Conservation (phyloP, 2,888 invertebrate genomes). For the Mesorhabditis sp. region DNA sequence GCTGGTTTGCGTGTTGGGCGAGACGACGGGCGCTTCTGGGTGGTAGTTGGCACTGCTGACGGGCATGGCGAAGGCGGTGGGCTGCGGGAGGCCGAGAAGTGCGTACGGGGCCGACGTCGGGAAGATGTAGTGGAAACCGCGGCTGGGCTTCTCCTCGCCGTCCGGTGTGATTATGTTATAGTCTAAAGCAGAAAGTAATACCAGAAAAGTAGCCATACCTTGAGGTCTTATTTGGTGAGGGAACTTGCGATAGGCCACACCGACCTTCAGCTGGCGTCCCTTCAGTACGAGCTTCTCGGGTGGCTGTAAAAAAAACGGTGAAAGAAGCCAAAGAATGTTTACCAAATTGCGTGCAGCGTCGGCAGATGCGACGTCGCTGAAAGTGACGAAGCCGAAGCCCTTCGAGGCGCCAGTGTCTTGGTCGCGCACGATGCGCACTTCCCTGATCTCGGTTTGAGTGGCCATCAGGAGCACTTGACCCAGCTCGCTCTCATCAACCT, state of each 20-base stretch:
- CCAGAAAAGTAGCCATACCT: neutral
- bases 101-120: neutral
- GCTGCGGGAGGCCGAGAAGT: neutral
- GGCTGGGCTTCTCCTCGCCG: neutral
- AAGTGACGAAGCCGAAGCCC: neutral
- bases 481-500: no score
- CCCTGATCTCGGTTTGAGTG: neutral
- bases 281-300: neutral
- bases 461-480: no score
- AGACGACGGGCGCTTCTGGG: no score
- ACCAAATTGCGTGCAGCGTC: conserved; percentile 2
- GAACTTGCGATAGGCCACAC: neutral
- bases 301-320: no score
- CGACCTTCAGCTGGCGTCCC: conserved; percentile 4
- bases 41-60: no score
- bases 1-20: no score
- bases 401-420: neutral
- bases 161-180: neutral
- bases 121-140: neutral
- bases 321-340: conserved; percentile 1
- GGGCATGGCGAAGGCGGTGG: neutral
- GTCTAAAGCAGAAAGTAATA: neutral
- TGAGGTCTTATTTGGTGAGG: neutral
- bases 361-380: neutral
- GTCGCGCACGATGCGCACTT: neutral